phyloP scores from a whole-genome alignment of 2,113 vertebrate species.

The Lethenteron camtschaticum region DNA sequence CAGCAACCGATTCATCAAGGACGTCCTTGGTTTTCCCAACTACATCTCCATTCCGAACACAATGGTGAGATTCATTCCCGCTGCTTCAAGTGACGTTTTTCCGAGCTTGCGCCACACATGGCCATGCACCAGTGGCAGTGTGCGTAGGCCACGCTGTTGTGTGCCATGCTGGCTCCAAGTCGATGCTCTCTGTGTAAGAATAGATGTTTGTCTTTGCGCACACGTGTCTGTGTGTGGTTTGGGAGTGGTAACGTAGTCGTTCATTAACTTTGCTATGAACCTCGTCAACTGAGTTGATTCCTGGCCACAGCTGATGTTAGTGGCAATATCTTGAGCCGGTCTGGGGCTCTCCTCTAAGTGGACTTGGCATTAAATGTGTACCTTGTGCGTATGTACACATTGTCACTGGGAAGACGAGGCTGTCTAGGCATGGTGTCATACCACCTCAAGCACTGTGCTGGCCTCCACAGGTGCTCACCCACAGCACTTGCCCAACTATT shows the following conservation, averaged over 20 bases:
- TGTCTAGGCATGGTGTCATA: no score
- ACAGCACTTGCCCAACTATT: not conserved
- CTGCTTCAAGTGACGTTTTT: not conserved
- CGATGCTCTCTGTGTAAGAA: not conserved
- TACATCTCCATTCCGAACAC: slow-evolving; percentile 54
- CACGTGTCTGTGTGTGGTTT: not conserved
- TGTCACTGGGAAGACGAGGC: no score
- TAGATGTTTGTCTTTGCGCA: not conserved
- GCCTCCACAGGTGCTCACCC: no score
- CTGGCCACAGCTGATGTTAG: no score
- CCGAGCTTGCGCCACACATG: not conserved
- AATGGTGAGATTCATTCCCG: slow-evolving; percentile 37
- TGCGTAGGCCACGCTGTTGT: not conserved
- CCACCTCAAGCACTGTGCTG: no score
- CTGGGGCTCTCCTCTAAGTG: no score
- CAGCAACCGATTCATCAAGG: slow-evolving; percentile 50
- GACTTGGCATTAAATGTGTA: no score
- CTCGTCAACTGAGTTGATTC: no score
- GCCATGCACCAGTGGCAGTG: not conserved
- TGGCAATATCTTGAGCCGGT: no score
- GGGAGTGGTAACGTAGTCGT: no score
- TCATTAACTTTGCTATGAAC: no score
- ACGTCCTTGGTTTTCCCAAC: slow-evolving; percentile 64
- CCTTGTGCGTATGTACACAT: no score
- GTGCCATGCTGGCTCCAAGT: not conserved